Base-by-base conservation (phyloP, 2,113 vertebrate genomes). In the Hoplias malabaricus region DNA sequence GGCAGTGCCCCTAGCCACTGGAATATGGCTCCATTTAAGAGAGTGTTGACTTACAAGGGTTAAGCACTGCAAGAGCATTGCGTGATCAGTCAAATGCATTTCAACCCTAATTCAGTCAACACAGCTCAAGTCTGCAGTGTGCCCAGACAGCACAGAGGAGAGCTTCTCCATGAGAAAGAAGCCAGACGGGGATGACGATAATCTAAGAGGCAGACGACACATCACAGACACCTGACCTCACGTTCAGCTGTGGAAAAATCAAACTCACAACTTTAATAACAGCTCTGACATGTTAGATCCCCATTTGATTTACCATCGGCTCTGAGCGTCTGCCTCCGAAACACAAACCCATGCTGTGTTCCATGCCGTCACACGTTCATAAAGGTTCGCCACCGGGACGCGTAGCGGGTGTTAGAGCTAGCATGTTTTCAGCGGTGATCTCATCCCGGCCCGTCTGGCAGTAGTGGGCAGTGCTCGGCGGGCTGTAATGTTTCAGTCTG, bases 401-500 rank as follows among this genome's bases (percentile, higher is more conserved):
- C 43, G 33, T 59, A 76, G 73, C 33, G 61, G 72, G 57, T 69
- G 50, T 68, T 54, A 50, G 57, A 11, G 31, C 69, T 62, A 53
- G 75, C 72, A 50, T 63, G 66, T 73, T 80, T 79, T 72, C 46
- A 66, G 79, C 50, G 31, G 66, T 78, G 81, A 79, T 79, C 73
- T 82, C 82, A 83, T 77, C 68, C 62, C 57, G 40, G 63, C 25
- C 80, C 21, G 80, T 79, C 81, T 84, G 63, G 80, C 38, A 36
- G 43, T 61, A 69, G 14, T n/a, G 40, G 80, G 79, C 66, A 76
- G 42, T 23, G 29, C 61, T 78, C 69, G 43, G 53, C 54, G 46
- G 73, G 54, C 80, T 69, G 76, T 76, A 72, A 78, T 82, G 78
- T 70, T 82, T 80, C 76, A 79, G 78, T 80, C 78, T 84, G 82